phyloP scores from a whole-genome alignment of 1,140 invertebrate genomes.

The Cyrtorhinus lividipennis region DNA sequence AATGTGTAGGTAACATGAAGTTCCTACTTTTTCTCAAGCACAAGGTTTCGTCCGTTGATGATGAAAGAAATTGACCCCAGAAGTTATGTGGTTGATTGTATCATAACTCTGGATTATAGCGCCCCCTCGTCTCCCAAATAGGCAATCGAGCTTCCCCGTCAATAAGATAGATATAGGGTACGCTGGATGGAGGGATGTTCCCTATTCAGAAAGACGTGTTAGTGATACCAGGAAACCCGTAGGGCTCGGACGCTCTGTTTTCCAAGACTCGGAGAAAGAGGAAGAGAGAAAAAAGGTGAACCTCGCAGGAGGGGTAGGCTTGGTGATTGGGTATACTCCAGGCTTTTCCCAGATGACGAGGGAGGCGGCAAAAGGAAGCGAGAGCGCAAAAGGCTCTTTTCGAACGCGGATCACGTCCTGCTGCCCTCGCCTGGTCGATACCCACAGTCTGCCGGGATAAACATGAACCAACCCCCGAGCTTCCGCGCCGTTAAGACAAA shows the following conservation, averaged over 20 bases:
- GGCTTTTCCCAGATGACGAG: not conserved
- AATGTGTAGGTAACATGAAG: too few species aligned
- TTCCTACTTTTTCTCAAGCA: too few species aligned
- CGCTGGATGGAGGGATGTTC: not conserved
- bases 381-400: not conserved
- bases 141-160: not conserved
- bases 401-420: conserved; percentile 10
- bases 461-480: conserved; percentile 12
- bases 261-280: too few species aligned
- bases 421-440: conserved; percentile 13
- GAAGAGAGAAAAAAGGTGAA: not conserved
- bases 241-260: too few species aligned
- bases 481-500: not conserved
- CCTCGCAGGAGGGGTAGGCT: not conserved
- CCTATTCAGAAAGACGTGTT: not conserved
- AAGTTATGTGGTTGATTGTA: too few species aligned
- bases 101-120: too few species aligned
- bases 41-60: too few species aligned
- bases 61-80: too few species aligned
- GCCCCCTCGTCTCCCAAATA: not conserved
- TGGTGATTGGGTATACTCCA: conserved; percentile 10
- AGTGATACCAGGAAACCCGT: not conserved
- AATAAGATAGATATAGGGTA: not conserved
- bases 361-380: not conserved
- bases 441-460: conserved; percentile 16